Evolutionary conservation across 1,140 invertebrate species (phyloP).

Genomic region (Batillaria attramentaria): DNA sequence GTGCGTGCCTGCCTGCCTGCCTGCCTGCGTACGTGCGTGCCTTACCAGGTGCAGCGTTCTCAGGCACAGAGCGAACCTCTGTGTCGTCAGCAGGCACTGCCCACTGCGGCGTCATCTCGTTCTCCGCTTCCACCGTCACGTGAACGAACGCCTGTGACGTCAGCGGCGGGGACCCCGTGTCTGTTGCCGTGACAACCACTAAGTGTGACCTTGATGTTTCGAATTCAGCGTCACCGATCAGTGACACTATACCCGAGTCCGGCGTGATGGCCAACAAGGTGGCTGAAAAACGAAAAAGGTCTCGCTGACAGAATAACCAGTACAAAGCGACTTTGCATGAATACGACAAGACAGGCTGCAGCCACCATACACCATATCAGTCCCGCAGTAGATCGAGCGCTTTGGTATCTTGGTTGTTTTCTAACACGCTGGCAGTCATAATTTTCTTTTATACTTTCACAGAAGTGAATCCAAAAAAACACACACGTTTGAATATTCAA

Average conservation of each 20-base stretch:
- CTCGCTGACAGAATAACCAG: no score
- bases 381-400: no score
- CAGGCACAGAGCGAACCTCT: neutral
- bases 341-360: no score
- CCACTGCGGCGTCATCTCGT: slow-evolving; percentile 20
- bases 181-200: slow-evolving; percentile 17
- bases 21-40: no score
- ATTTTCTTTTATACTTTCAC: no score
- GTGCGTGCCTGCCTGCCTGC: no score
- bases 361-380: no score
- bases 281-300: neutral
- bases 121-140: slow-evolving; percentile 22
- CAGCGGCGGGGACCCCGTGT: neutral
- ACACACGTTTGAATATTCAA: no score
- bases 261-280: neutral
- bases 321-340: no score
- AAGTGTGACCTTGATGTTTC: neutral
- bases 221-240: slow-evolving; percentile 17
- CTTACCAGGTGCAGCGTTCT: slow-evolving; percentile 4
- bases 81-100: neutral
- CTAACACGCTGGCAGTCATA: no score
- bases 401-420: no score
- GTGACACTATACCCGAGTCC: neutral
- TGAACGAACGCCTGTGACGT: slow-evolving; percentile 23
- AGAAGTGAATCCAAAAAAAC: no score